Evolutionary conservation across 2,888 invertebrate species (phyloP).

Genomic region (Lydus trimaculatus): DNA sequence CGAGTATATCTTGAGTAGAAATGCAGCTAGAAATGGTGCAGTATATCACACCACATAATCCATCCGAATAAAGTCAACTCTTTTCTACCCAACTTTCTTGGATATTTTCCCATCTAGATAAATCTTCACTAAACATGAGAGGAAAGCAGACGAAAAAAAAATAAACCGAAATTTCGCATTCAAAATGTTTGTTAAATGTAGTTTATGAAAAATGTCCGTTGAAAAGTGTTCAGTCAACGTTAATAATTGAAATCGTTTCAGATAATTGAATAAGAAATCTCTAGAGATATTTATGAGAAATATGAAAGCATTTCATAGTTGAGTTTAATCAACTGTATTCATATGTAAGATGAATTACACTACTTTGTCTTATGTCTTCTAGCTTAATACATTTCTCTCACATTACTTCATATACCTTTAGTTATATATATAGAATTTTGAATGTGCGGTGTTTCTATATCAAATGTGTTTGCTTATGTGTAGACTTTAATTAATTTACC

Average conservation of each 20-base stretch:
- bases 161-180: neutral
- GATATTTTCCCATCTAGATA: neutral
- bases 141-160: too few species aligned
- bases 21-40: neutral
- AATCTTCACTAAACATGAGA: neutral
- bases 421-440: constrained; percentile 19
- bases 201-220: constrained; percentile 22
- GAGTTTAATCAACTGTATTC: constrained; percentile 48
- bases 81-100: neutral
- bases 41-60: too few species aligned
- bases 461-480: constrained; percentile 14
- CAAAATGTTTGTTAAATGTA: neutral
- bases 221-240: constrained; percentile 24
- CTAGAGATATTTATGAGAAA: constrained; percentile 43
- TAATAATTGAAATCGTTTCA: constrained; percentile 30
- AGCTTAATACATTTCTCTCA: constrained; percentile 19
- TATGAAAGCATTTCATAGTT: constrained; percentile 35
- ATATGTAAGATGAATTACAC: constrained; percentile 46
- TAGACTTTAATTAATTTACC: constrained; percentile 30
- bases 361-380: constrained; percentile 39
- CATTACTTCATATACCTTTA: constrained; percentile 22
- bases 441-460: constrained; percentile 18
- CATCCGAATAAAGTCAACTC: neutral
- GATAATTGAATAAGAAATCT: constrained; percentile 47
- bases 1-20: too few species aligned